Evolutionary conservation across 2,888 invertebrate species (phyloP).

Genomic region (Drosophila seclusa): DNA sequence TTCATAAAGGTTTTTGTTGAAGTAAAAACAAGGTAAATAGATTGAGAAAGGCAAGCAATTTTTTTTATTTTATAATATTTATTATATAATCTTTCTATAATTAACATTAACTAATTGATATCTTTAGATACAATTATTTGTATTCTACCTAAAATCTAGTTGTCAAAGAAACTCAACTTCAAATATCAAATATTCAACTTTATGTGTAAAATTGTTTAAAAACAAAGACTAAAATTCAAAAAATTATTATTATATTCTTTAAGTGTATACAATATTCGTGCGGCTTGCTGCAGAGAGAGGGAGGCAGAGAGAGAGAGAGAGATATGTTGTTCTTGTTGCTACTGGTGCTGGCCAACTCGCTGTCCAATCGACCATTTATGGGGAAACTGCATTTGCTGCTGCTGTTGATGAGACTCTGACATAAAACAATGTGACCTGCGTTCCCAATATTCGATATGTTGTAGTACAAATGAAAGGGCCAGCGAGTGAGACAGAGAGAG

Average conservation of each 20-base stretch:
- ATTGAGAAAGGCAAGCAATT: neutral
- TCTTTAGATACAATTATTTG: neutral
- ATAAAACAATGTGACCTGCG: constrained; percentile 72
- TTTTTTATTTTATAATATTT: no score
- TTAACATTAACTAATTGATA: neutral
- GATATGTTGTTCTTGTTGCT: constrained; percentile 32
- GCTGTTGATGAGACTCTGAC: constrained; percentile 74
- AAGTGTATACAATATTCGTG: constrained; percentile 36
- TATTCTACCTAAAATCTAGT: neutral
- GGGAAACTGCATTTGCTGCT: constrained; percentile 39
- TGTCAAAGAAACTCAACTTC: neutral
- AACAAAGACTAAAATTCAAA: neutral
- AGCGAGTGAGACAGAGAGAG: neutral
- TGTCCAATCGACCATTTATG: constrained; percentile 37
- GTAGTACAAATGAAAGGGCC: constrained; percentile 53
- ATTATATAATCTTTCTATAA: no score
- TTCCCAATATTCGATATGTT: constrained; percentile 51
- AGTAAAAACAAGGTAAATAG: neutral
- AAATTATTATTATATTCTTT: neutral
- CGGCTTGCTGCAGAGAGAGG: neutral
- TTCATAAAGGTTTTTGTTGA: neutral
- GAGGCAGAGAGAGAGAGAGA: neutral
- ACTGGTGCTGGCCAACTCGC: constrained; percentile 25
- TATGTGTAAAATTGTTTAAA: neutral
- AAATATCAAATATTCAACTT: neutral